These are phyloP conservation scores for Pangasius sanitwongsei DNA, from an alignment of 2,797 vertebrate genomes.

Conservation along the genomic window DNA sequence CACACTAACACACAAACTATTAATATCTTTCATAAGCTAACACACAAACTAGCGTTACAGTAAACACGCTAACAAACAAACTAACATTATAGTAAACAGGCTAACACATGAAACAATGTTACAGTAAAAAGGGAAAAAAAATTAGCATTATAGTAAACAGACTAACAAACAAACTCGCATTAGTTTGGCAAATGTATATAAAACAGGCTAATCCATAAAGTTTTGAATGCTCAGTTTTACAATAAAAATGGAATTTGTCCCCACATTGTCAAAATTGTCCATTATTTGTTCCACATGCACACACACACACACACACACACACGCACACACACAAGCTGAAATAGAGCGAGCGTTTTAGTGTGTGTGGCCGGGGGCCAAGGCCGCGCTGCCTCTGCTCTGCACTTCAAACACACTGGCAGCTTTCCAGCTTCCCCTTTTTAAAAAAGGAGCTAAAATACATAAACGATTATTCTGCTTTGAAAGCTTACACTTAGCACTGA, in stretches of 20 bases:
- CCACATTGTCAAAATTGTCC: neutral
- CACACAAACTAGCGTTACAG: neutral
- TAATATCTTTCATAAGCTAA: neutral
- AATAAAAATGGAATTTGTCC: constrained; percentile 1
- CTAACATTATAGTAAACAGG: neutral
- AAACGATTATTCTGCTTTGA: constrained; percentile 62
- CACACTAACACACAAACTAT: neutral
- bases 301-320: constrained; percentile 18
- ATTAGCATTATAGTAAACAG: neutral
- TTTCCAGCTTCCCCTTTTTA: constrained; percentile 47
- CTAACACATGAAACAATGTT: neutral
- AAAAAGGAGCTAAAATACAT: constrained; percentile 50
- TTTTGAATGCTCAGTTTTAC: neutral
- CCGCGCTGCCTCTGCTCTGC: constrained; percentile 44
- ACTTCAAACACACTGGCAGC: constrained; percentile 51
- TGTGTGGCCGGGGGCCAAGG: constrained; percentile 54
- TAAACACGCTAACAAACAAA: neutral
- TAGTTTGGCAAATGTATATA: no score
- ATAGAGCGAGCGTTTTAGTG: constrained; percentile 45
- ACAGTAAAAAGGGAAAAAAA: neutral
- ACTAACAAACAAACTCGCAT: neutral
- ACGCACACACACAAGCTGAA: constrained; percentile 22
- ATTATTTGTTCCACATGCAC: neutral
- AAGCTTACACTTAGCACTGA: constrained; percentile 59
- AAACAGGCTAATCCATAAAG: neutral